These are phyloP conservation scores for Apocheima hispidaria DNA, from an alignment of 2,888 invertebrate species.

Conservation along the genomic window DNA sequence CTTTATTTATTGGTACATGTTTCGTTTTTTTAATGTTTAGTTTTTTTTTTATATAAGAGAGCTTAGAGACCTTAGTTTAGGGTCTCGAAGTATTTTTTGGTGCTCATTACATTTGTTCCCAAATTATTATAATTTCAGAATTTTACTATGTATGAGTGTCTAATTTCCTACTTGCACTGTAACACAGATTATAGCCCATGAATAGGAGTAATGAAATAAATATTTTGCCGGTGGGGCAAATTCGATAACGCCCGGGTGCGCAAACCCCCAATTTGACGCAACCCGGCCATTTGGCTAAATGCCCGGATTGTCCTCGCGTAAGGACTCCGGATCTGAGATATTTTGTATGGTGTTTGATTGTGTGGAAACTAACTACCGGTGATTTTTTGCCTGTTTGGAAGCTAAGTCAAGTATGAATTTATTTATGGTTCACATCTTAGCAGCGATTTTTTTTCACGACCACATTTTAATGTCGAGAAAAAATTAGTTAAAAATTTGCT, in stretches of 20 bases:
- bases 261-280: conserved; percentile 76
- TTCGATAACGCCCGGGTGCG: conserved; percentile 75
- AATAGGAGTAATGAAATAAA: conserved; percentile 86
- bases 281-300: conserved; percentile 77
- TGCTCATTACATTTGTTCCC: too few relatives aligned
- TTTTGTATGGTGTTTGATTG: conserved; percentile 67
- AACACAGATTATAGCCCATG: conserved; percentile 81
- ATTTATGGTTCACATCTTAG: conserved; percentile 5
- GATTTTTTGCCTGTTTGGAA: conserved; percentile 42
- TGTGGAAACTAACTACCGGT: conserved; percentile 73
- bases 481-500: too few relatives aligned
- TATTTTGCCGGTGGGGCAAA: conserved; percentile 84
- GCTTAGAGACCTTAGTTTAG: too few relatives aligned
- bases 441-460: not conserved
- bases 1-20: too few relatives aligned
- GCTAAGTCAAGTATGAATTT: conserved; percentile 22
- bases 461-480: too few relatives aligned
- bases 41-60: too few relatives aligned
- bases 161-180: conserved; percentile 50
- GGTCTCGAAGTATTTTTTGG: too few relatives aligned
- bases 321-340: conserved; percentile 62
- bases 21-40: too few relatives aligned
- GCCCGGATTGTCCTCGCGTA: conserved; percentile 73
- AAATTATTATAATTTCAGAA: not conserved
- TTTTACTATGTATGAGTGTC: conserved; percentile 5